Base-by-base conservation (phyloP, 2,888 invertebrate genomes). In the Cryptus viduatorius region DNA sequence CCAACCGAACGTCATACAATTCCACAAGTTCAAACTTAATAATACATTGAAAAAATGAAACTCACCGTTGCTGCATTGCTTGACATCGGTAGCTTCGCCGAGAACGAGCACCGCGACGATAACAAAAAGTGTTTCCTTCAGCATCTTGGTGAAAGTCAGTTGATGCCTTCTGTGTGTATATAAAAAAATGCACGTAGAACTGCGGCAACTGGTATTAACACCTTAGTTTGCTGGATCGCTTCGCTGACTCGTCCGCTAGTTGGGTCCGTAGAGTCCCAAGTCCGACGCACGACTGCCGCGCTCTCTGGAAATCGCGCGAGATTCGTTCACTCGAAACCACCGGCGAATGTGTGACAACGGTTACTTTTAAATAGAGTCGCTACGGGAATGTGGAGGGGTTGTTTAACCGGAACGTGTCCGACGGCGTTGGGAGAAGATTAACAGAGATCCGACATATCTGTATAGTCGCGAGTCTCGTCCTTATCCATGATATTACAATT, bases 71-170 rank as follows among this genome's bases (percentile, higher is more conserved):
- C 48, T 68, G 71, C 92, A 92, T 10, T 87, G 44, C 59, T 82
- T 81, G 78, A 91, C 90, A 73, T 85, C 7, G 3, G 92, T 91
- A 8, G 91, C 89, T 65, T 61, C 81, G 53, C 86, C 88, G 37
- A 91, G 46, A 42, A 80, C 87, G 75, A 86, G 78, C 61, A 92
- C 85, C 78, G 89, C 88, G 82, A 88, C 87, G 83, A 92, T 86
- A 87, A 92, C 88, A 82, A 92, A 84, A 69, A 89, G 16, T 79
- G 88, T 90, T 91, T 85, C 87, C 86, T 85, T 90, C 90, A 91
- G 87, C 88, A 89, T 89, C 87, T 86, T 81, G 88, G 91, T 90
- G 91, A 91, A 91, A 91, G 90, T 88, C 7, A 64, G 53, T 61
- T 42, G 53, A 67, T 59, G 84, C 77, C 78, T 81, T 83, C 79